phyloP scores from a whole-genome alignment of 2,113 vertebrate species.

The Pogonocichla stellata region DNA sequence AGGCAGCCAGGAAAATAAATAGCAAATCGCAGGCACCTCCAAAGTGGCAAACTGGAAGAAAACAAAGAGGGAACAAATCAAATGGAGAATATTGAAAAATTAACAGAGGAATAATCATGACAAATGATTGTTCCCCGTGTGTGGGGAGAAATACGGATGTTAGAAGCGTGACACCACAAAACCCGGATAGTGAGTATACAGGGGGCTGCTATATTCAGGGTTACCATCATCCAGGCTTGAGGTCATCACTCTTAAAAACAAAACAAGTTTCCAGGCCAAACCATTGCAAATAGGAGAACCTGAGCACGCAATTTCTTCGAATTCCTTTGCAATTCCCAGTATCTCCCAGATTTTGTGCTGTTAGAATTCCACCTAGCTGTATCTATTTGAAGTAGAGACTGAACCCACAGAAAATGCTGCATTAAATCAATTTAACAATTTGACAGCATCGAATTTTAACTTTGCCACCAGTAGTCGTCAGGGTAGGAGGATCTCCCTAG shows the following conservation, averaged over 20 bases:
- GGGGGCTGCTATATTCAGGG: not conserved
- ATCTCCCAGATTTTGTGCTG: not conserved
- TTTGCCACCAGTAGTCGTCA: not conserved
- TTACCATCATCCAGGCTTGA: not conserved
- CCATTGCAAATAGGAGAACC: not conserved
- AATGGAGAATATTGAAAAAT: not conserved
- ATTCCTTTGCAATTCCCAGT: not conserved
- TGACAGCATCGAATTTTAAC: not conserved
- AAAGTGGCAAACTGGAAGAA: not conserved
- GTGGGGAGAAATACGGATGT: accelerated
- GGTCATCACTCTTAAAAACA: not conserved
- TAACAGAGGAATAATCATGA: not conserved
- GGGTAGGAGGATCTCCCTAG: not conserved
- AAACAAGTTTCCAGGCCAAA: not conserved
- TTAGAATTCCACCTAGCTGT: not conserved
- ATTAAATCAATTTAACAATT: not conserved
- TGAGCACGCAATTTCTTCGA: not conserved
- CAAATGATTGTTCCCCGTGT: not conserved
- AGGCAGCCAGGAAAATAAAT: not conserved
- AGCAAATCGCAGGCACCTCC: not conserved
- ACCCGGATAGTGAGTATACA: accelerated
- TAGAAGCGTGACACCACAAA: not conserved
- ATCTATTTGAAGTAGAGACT: not conserved
- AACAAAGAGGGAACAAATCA: not conserved
- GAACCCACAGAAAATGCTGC: not conserved